A percentile compares a stretch with the other conserved stretches of the same genome.
Evolutionary conservation across 1,140 invertebrate genomes (phyloP).

Genomic region (Acromyrmex heyeri): DNA sequence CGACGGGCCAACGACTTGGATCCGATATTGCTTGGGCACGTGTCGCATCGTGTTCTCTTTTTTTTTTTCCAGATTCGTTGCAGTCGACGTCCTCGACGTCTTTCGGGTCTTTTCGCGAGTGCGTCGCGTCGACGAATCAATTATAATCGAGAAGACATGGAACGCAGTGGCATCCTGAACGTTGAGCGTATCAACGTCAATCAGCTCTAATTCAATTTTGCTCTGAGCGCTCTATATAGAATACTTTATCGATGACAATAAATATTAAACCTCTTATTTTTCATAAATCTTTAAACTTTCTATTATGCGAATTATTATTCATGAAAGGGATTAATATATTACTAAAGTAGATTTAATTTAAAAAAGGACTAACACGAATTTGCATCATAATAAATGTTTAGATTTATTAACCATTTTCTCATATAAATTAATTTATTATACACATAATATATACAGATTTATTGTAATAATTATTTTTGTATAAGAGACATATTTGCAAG

Average conservation of each 20-base stretch:
- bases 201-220: constrained; percentile 29
- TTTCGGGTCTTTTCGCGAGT: not conserved
- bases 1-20: constrained; percentile 75
- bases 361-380: not conserved
- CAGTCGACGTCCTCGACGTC: not conserved
- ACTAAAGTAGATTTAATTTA: constrained; percentile 1
- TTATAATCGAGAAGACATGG: not conserved
- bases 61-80: constrained; percentile 11
- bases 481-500: not conserved
- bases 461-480: not conserved
- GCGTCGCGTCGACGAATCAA: not conserved
- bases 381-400: not conserved
- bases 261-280: not conserved
- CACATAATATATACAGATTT: not conserved
- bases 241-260: not conserved
- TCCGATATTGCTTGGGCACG: constrained; percentile 57
- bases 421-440: not conserved
- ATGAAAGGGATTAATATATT: not conserved
- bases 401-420: not conserved
- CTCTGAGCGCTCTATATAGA: not conserved
- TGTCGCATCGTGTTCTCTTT: constrained; percentile 55
- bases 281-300: not conserved
- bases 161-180: not conserved
- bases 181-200: constrained; percentile 15
- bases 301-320: not conserved